Evolutionary conservation across 2,113 vertebrate species (phyloP).

Genomic region (Chamaea fasciata): DNA sequence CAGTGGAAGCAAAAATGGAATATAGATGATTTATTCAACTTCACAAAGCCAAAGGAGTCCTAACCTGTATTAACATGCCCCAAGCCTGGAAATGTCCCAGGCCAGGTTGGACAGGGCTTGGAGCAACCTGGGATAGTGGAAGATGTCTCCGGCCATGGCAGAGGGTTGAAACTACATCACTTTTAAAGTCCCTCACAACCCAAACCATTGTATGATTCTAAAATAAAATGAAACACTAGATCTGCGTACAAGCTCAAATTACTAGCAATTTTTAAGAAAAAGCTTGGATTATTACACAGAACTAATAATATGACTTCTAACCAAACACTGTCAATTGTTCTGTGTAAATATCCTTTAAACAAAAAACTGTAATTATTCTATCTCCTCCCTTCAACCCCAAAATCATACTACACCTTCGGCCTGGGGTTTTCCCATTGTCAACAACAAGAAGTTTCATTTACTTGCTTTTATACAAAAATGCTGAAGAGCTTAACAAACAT

Average conservation of each 20-base stretch:
- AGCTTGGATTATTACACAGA: neutral
- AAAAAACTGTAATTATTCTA: neutral
- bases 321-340: neutral
- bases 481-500: slow-evolving; percentile 1
- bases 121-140: neutral
- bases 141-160: neutral
- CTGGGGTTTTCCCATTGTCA: neutral
- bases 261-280: neutral
- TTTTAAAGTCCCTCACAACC: neutral
- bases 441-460: slow-evolving; percentile 4
- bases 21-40: neutral
- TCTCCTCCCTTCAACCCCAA: neutral
- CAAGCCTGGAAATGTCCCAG: neutral
- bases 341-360: neutral
- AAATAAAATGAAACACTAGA: neutral
- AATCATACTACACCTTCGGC: neutral
- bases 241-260: neutral
- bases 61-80: neutral
- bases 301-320: neutral
- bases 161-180: neutral
- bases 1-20: slow-evolving; percentile 9
- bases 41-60: slow-evolving; percentile 10
- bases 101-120: neutral
- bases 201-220: neutral
- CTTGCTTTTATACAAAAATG: slow-evolving; percentile 14